Percentiles rank a stretch among this genome's conserved stretches.
phyloP scores from a whole-genome alignment of 2,888 invertebrate species.

The Liopterus haemorrhoidalis region DNA sequence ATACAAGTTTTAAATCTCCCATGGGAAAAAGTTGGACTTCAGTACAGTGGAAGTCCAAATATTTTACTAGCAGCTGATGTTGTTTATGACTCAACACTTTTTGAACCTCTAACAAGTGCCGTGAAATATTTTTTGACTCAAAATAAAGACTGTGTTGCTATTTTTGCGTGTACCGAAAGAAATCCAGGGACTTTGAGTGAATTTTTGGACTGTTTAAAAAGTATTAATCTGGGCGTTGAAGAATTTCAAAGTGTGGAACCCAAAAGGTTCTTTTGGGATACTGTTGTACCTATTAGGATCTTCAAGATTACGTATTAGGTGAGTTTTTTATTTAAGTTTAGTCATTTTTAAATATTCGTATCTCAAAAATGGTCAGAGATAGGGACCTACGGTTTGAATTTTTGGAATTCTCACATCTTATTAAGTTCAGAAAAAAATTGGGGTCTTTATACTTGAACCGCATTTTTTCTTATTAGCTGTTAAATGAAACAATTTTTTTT shows the following conservation, averaged over 20 bases:
- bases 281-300: conserved; percentile 8
- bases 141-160: conserved; percentile 42
- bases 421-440: no score
- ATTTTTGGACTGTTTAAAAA: conserved; percentile 51
- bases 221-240: neutral
- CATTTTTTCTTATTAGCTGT: no score
- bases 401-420: no score
- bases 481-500: no score
- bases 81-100: conserved; percentile 53
- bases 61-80: conserved; percentile 56
- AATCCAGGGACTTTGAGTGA: conserved; percentile 56
- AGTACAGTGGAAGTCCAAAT: conserved; percentile 41
- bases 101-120: conserved; percentile 46
- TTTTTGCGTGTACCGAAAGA: conserved; percentile 57
- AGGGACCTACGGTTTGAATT: no score
- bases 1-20: conserved; percentile 43
- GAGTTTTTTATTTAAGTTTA: no score
- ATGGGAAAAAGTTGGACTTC: conserved; percentile 48
- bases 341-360: no score
- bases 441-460: no score
- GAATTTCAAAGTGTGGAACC: conserved; percentile 2
- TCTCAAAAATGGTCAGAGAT: no score
- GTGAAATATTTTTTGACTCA: conserved; percentile 44
- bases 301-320: conserved; percentile 8
- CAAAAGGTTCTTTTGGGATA: conserved; percentile 19